Evolutionary conservation across 2,113 vertebrate species (phyloP), one percentile per base, ranked within the genome.

Genomic region (Vimba vimba): DNA sequence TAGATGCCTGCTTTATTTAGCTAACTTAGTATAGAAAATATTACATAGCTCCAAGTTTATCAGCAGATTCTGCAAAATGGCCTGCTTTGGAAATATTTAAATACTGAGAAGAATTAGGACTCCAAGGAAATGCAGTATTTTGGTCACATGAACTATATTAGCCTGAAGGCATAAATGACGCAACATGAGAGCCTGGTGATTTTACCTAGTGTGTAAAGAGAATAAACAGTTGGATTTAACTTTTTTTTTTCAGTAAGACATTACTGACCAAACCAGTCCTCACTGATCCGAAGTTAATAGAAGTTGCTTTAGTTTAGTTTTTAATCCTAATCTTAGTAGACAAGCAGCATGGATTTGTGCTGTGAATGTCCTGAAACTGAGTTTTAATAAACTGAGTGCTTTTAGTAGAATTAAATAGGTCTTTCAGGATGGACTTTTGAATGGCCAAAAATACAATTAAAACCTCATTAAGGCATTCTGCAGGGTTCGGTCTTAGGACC

Each of bases 121-220:
- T 59, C 82, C 64, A 52, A 80, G 87, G 89, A 88, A 87, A 84
- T 84, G 47, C 50, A 77, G 83, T 88, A 84, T 85, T 90, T 85
- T 36, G 88, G 85, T 84, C 66, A 52, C 82, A 82, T 60, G 4
- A 77, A 81, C 87, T 87, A 84, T 90, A 82, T 90, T 85, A 39
- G 71, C 71, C 39, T 23, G 55, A 66, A 68, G 39, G 30, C 4
- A 66, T 17, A 36, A 80, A 79, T 74, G 13, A 84, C 39, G 15
- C 50, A 82, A 71, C 36, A 55, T 43, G 64, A 69, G 77, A 84
- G 11, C 2, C 64, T 60, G 27, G 69, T 74, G 77, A 55, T 47
- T 47, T 27, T 39, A 59, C 27, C 45, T 50, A 36, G n/a, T 66
- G 78, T 84, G 59, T 82, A 36, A 62, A 84, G 5, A 80, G 57